A percentile compares a stretch with the other conserved stretches of the same genome.
These are phyloP conservation scores for Sclerodermus sp. DNA, from an alignment of 2,888 invertebrate species.

Conservation along the genomic window DNA sequence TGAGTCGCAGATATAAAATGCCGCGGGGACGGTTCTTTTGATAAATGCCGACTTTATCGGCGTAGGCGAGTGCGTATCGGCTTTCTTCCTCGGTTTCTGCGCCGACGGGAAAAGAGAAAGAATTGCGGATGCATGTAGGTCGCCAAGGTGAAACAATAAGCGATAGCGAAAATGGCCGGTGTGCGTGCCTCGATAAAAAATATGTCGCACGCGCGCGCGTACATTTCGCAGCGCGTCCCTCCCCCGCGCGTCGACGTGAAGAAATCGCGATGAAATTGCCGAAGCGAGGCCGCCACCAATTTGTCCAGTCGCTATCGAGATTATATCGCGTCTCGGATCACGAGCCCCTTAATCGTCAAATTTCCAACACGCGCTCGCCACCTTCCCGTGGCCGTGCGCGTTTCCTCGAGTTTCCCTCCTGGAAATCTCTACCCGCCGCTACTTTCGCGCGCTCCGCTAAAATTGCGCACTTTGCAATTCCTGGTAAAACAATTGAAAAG, in stretches of 20 bases:
- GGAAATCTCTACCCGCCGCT: too few relatives aligned
- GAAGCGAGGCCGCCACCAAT: not conserved
- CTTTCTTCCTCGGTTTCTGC: not conserved
- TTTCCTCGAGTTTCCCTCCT: too few relatives aligned
- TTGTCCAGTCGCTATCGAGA: not conserved
- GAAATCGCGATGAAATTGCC: too few relatives aligned
- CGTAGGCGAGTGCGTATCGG: conserved; percentile 8
- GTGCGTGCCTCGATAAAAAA: conserved; percentile 45
- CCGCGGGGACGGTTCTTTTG: too few relatives aligned
- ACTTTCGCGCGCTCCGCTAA: too few relatives aligned
- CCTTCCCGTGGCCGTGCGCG: too few relatives aligned
- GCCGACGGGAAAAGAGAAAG: conserved; percentile 34
- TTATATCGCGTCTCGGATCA: not conserved
- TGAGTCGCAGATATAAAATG: too few relatives aligned
- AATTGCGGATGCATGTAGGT: conserved; percentile 50
- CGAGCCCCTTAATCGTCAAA: not conserved
- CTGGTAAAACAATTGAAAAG: too few relatives aligned
- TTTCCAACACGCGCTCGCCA: not conserved
- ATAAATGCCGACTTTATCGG: conserved; percentile 7
- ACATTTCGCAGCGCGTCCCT: not conserved
- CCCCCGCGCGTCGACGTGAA: too few relatives aligned
- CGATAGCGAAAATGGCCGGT: conserved; percentile 42
- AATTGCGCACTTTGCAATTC: too few relatives aligned
- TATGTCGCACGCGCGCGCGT: conserved; percentile 16
- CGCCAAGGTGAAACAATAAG: conserved; percentile 41